A percentile compares a stretch with the other conserved stretches of the same genome.
Evolutionary conservation across 35 echinoderm and acorn worm species (phyloP).

Genomic region (Apostichopus californicus): DNA sequence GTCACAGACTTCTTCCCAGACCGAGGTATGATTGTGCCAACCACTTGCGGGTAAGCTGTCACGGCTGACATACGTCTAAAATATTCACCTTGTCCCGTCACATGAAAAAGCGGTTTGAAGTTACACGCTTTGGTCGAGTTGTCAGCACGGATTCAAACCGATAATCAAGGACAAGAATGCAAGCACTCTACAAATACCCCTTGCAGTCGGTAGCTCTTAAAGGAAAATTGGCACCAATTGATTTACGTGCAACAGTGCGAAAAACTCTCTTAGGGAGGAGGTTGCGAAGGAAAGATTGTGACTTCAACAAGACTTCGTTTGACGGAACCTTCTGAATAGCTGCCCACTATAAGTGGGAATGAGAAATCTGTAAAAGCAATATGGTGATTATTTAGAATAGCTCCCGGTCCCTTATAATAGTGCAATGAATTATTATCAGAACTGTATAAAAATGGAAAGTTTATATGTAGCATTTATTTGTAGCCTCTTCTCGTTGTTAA

Average conservation of each 20-base stretch:
- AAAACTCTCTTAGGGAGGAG: not conserved
- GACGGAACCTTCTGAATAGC: not conserved
- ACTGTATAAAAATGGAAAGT: slow-evolving; percentile 58
- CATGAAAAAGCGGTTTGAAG: slow-evolving; percentile 25
- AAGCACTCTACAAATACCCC: slow-evolving; percentile 22
- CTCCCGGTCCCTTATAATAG: slow-evolving; percentile 4
- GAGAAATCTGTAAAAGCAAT: not conserved
- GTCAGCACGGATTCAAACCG: not conserved
- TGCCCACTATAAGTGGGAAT: not conserved
- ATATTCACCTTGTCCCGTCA: not conserved
- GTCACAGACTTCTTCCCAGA: not conserved
- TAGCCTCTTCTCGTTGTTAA: slow-evolving; percentile 47
- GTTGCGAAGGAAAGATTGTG: not conserved
- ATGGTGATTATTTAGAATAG: slow-evolving; percentile 36
- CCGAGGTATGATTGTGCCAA: not conserved
- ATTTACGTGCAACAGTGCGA: not conserved
- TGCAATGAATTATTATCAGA: slow-evolving; percentile 55
- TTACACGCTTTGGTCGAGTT: not conserved
- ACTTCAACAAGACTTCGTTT: not conserved
- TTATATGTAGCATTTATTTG: slow-evolving; percentile 55
- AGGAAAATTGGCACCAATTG: slow-evolving; percentile 24
- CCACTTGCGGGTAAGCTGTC: not conserved
- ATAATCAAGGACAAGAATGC: not conserved
- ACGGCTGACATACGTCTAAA: not conserved
- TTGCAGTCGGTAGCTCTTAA: not conserved